Evolutionary conservation across 2,888 invertebrate species (phyloP).

Genomic region (Hydropsyche betteni): DNA sequence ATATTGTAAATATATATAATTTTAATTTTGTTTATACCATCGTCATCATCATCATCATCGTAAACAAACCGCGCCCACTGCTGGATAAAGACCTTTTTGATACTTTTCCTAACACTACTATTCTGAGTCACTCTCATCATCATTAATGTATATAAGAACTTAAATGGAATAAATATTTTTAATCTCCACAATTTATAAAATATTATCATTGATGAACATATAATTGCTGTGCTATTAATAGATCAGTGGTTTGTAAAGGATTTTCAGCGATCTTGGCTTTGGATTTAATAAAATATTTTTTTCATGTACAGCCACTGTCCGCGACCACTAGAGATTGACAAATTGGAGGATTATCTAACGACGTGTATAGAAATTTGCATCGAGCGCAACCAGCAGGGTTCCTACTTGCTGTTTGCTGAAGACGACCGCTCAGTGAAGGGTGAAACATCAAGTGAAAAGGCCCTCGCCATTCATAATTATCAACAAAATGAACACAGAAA

Average conservation of each 20-base stretch:
- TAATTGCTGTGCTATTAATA: not conserved
- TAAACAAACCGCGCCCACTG: too few species aligned
- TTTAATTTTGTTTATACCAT: too few species aligned
- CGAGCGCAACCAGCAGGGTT: slow-evolving; percentile 34
- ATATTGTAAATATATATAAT: too few species aligned
- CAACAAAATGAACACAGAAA: not conserved
- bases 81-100: too few species aligned
- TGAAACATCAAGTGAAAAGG: slow-evolving; percentile 41
- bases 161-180: too few species aligned
- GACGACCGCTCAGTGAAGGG: slow-evolving; percentile 38
- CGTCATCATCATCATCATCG: too few species aligned
- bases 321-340: slow-evolving; percentile 50
- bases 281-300: not conserved
- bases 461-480: slow-evolving; percentile 34
- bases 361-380: slow-evolving; percentile 52
- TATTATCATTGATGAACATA: too few species aligned
- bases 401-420: not conserved
- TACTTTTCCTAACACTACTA: too few species aligned
- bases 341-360: slow-evolving; percentile 52
- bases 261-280: not conserved
- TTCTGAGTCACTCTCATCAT: too few species aligned
- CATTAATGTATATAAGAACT: too few species aligned
- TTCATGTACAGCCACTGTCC: slow-evolving; percentile 29
- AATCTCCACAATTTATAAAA: too few species aligned
- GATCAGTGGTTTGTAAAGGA: not conserved